These are phyloP conservation scores for Drosophila anceps DNA, from an alignment of 2,888 invertebrate species.

Conservation along the genomic window DNA sequence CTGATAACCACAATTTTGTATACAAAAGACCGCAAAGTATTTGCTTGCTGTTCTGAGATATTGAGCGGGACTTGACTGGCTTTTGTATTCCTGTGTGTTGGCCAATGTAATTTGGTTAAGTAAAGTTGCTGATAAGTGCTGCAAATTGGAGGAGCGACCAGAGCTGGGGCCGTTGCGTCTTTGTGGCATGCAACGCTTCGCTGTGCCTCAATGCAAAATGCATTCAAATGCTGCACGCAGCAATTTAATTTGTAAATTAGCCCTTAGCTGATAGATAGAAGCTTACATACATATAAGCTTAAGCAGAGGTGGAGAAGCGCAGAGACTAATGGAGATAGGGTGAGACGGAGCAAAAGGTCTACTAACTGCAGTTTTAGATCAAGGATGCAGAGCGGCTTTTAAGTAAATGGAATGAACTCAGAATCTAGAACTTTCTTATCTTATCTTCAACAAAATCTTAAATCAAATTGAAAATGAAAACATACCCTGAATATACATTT, in stretches of 20 bases:
- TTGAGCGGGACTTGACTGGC: conserved; percentile 1
- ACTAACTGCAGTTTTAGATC: background rate
- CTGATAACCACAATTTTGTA: conserved; percentile 60
- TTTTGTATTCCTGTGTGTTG: conserved; percentile 12
- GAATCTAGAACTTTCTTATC: background rate
- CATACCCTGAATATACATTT: background rate
- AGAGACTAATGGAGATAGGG: too few relatives aligned
- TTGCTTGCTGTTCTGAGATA: conserved; percentile 25
- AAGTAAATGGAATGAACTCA: background rate
- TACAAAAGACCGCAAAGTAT: conserved; percentile 60
- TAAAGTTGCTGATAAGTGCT: conserved; percentile 55
- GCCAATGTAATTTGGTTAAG: conserved; percentile 63
- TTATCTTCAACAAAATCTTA: background rate
- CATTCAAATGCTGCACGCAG: conserved; percentile 39
- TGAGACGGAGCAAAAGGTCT: background rate
- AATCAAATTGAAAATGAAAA: background rate
- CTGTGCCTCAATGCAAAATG: conserved; percentile 41
- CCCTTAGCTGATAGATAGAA: background rate
- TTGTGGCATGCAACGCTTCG: conserved; percentile 39
- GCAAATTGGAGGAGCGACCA: background rate
- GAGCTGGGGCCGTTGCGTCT: conserved; percentile 15
- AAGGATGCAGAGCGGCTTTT: background rate
- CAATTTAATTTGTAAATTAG: conserved; percentile 40
- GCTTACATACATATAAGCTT: background rate
- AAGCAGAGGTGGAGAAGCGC: too few relatives aligned